These are phyloP conservation scores for Polypedilum vanderplanki DNA, from an alignment of 1,140 invertebrate species.

Conservation along the genomic window DNA sequence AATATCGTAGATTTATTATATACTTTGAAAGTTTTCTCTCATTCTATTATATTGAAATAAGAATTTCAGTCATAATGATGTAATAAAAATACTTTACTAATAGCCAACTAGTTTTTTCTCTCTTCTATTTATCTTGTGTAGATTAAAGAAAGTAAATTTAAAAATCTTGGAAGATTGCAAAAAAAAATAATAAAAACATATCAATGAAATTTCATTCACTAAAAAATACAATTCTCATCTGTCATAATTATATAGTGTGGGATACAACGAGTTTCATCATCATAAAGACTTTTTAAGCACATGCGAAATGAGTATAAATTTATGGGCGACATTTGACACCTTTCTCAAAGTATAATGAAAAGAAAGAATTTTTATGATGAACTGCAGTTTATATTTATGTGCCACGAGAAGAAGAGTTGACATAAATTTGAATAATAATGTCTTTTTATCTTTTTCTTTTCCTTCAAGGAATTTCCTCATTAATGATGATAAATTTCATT, in stretches of 20 bases:
- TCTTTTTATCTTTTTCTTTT: constrained; percentile 9
- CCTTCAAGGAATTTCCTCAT: no score
- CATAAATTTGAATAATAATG: neutral
- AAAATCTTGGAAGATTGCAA: no score
- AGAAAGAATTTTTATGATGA: neutral
- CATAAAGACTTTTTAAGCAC: neutral
- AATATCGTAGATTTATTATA: no score
- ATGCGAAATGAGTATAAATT: constrained; percentile 17
- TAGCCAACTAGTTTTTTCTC: no score
- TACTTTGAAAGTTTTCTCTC: no score
- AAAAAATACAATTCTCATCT: no score
- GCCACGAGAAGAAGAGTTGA: neutral
- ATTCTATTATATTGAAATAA: neutral
- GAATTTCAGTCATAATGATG: neutral
- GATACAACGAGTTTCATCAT: neutral
- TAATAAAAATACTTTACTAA: neutral
- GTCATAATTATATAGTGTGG: neutral
- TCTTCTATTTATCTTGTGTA: no score
- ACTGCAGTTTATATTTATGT: neutral
- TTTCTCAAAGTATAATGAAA: neutral
- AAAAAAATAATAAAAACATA: no score
- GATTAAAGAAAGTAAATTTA: no score
- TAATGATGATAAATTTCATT: no score
- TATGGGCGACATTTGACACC: constrained; percentile 25
- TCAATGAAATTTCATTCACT: no score